These are phyloP conservation scores for Leucophenga montana DNA, from an alignment of 2,888 invertebrate genomes.

Conservation along the genomic window DNA sequence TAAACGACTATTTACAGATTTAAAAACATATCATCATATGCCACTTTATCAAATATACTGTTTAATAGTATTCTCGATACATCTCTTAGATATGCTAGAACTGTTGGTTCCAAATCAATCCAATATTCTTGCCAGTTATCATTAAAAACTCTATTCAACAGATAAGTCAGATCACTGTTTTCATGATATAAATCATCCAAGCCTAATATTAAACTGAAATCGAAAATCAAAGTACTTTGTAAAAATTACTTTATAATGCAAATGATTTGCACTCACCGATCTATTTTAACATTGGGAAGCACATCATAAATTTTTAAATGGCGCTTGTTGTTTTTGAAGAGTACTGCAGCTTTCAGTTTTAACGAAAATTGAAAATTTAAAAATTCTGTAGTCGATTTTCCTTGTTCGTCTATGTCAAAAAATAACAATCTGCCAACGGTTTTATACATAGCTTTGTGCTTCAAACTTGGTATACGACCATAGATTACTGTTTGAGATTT, in stretches of 20 bases:
- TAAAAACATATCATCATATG: conserved; percentile 56
- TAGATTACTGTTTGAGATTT: conserved; percentile 26
- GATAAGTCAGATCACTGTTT: conserved; percentile 35
- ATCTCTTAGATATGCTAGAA: not conserved
- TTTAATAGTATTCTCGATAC: conserved; percentile 31
- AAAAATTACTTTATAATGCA: too few species aligned
- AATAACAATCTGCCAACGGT: conserved; percentile 30
- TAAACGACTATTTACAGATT: too few species aligned
- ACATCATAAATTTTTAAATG: conserved; percentile 24
- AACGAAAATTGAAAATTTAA: conserved; percentile 31
- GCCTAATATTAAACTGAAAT: conserved; percentile 15
- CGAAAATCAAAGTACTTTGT: too few species aligned
- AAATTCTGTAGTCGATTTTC: conserved; percentile 27
- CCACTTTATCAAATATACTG: conserved; percentile 42
- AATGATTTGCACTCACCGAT: conserved; percentile 24
- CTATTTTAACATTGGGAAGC: conserved; percentile 12
- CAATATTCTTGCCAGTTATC: conserved; percentile 41
- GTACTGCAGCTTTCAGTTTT: conserved; percentile 29
- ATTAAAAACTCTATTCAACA: conserved; percentile 33
- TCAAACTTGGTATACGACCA: conserved; percentile 28
- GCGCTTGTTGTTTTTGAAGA: conserved; percentile 34
- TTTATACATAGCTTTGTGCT: conserved; percentile 25
- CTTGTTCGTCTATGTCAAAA: conserved; percentile 29
- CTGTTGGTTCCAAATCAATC: conserved; percentile 37
- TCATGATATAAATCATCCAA: conserved; percentile 29